Percentiles rank a stretch among this genome's conserved stretches.
Evolutionary conservation across 2,113 vertebrate genomes (phyloP).

Genomic region (Zingel zingel): DNA sequence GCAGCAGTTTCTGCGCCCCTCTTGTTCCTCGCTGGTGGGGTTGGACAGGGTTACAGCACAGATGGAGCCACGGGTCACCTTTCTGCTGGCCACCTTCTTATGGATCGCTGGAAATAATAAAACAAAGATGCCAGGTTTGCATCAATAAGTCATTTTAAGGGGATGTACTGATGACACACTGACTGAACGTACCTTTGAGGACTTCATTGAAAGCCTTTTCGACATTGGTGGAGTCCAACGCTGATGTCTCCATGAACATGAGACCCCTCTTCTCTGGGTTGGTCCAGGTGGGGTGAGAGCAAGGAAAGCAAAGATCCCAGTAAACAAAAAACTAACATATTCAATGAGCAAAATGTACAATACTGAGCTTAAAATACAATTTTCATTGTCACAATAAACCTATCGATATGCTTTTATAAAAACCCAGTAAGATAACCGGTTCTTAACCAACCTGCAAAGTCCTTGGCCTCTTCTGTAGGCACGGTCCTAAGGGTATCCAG

Average conservation of each 20-base stretch:
- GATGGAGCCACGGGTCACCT: conserved; percentile 88
- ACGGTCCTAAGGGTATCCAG: conserved; percentile 89
- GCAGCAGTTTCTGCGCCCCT: conserved; percentile 78
- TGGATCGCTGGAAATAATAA: conserved; percentile 87
- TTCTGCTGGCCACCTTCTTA: conserved; percentile 89
- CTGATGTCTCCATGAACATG: conserved; percentile 96
- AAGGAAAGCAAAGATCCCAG: conserved; percentile 40
- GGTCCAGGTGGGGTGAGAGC: conserved; percentile 14
- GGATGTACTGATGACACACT: neutral
- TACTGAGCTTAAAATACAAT: neutral
- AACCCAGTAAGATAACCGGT: neutral
- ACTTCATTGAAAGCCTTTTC: conserved; percentile 96
- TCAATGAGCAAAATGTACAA: neutral
- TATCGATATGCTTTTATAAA: neutral
- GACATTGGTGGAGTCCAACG: conserved; percentile 95
- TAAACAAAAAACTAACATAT: neutral
- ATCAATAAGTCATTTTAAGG: neutral
- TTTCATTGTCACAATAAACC: neutral
- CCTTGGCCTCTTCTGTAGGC: conserved; percentile 90
- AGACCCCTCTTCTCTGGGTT: conserved; percentile 92
- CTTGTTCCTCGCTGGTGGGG: conserved; percentile 51
- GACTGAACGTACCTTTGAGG: conserved; percentile 87
- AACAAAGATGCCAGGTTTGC: neutral
- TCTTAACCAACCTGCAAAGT: conserved; percentile 89
- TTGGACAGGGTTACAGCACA: conserved; percentile 81